These are phyloP conservation scores for Malurus melanocephalus DNA, from an alignment of 2,113 vertebrate genomes.

Conservation along the genomic window DNA sequence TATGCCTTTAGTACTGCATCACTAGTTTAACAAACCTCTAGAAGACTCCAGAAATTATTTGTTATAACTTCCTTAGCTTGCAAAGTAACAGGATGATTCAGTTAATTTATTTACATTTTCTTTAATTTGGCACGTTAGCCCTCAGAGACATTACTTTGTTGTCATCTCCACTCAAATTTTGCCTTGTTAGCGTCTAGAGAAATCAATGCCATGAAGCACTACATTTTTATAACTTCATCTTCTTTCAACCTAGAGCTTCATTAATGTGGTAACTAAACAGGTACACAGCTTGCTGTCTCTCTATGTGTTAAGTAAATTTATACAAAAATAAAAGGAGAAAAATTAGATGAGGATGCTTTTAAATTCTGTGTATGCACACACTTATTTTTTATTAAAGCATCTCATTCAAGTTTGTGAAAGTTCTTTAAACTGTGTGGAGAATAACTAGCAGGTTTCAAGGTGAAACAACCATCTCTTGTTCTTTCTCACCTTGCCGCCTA, in stretches of 20 bases:
- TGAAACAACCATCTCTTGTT: background rate
- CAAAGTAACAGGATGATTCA: background rate
- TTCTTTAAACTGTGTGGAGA: background rate
- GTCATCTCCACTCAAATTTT: constrained; percentile 32
- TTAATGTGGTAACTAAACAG: constrained; percentile 36
- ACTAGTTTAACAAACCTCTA: background rate
- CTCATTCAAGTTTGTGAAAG: background rate
- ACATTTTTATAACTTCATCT: constrained; percentile 44
- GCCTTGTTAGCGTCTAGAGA: constrained; percentile 6
- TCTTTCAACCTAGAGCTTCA: constrained; percentile 31
- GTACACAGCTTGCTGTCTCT: background rate
- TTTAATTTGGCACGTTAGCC: constrained; percentile 36
- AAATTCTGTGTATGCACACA: background rate
- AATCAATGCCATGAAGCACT: constrained; percentile 40
- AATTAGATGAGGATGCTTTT: background rate
- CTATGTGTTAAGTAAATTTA: background rate
- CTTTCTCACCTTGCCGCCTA: background rate
- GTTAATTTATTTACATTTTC: constrained; percentile 47
- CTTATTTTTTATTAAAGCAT: background rate
- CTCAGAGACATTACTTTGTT: constrained; percentile 31
- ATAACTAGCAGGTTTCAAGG: background rate
- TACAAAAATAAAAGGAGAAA: constrained; percentile 21
- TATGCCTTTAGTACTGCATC: background rate
- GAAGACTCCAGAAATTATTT: constrained; percentile 10
- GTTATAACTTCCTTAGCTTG: background rate